A percentile compares a stretch with the other conserved stretches of the same genome.
Conservation (phyloP, 2,888 invertebrate species). For the Margaritifera margaritifera region DNA sequence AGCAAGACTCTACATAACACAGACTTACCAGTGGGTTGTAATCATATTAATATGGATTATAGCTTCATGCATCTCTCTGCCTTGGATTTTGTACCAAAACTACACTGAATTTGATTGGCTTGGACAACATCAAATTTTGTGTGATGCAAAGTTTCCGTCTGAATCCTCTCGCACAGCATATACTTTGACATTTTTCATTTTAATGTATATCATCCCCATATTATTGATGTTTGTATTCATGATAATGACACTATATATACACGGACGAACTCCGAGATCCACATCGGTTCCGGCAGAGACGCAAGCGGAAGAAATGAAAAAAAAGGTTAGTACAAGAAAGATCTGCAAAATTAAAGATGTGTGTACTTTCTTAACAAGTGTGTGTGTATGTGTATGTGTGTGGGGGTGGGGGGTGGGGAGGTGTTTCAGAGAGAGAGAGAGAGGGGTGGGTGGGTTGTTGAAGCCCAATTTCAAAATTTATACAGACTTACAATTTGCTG, state of each 20-base stretch:
- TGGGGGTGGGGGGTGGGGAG: no score
- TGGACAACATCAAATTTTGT: constrained; percentile 37
- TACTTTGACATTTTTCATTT: constrained; percentile 27
- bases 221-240: constrained; percentile 40
- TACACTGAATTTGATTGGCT: constrained; percentile 39
- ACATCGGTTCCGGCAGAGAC: not conserved
- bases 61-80: constrained; percentile 29
- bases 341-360: not conserved
- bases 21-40: constrained; percentile 27
- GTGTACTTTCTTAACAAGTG: no score
- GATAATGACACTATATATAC: constrained; percentile 28
- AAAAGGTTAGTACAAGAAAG: constrained; percentile 22
- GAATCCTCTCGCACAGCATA: constrained; percentile 25
- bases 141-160: constrained; percentile 43
- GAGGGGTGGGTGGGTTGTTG: no score
- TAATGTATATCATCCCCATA: constrained; percentile 42
- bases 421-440: no score
- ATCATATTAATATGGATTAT: constrained; percentile 39
- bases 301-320: constrained; percentile 24
- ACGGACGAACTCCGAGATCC: constrained; percentile 1
- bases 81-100: constrained; percentile 41
- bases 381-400: no score
- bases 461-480: no score
- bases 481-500: no score
- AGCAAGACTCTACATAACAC: constrained; percentile 30